Evolutionary conservation across 2,113 vertebrate species (phyloP), one percentile per base, ranked within the genome.

Genomic region (Vidua chalybeata): DNA sequence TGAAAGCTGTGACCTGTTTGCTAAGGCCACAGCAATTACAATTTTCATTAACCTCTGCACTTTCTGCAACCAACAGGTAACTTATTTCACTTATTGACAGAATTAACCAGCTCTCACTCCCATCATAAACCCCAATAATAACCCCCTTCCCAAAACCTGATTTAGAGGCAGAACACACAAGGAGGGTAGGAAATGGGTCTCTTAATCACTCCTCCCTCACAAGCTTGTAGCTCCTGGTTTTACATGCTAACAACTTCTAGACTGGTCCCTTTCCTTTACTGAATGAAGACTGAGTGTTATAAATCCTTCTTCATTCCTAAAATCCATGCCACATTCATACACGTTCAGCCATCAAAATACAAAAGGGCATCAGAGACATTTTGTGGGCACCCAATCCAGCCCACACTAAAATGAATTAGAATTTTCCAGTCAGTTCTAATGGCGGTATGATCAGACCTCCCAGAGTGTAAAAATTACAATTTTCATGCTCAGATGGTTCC

Each of bases 31-130:
- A 10, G 56, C 69, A 94, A 92, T 94, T 82, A 78, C 64, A 67
- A 7, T 94, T 94, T 84, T 90, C 86, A 95, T 96, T 94, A 97
- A 96, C 89, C 91, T 92, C 81, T 94, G 94, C 77, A 72, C 93
- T 71, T 89, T 87, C 64, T 84, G 64, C 69, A 64, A 7, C 45
- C 48, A 56, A 54, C 58, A 76, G 75, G 74, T 95, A 73, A 94
- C 86, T 75, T 61, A 48, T 68, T 92, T 92, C 80, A 87, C 43
- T 68, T 78, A 59, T 87, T 86, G 93, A 75, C 33, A 78, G 92
- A 75, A 86, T 81, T 68, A 90, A 82, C 28, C 26, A 27, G 59
- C 61, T 86, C 51, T 92, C 51, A 15, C 3, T 90, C 51, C 54
- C 51, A 10, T 14, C n/a, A 61, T 11, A 79, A 92, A 31, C 17